phyloP scores from a whole-genome alignment of 1,140 invertebrate species.

The Macrobrachium rosenbergii region DNA sequence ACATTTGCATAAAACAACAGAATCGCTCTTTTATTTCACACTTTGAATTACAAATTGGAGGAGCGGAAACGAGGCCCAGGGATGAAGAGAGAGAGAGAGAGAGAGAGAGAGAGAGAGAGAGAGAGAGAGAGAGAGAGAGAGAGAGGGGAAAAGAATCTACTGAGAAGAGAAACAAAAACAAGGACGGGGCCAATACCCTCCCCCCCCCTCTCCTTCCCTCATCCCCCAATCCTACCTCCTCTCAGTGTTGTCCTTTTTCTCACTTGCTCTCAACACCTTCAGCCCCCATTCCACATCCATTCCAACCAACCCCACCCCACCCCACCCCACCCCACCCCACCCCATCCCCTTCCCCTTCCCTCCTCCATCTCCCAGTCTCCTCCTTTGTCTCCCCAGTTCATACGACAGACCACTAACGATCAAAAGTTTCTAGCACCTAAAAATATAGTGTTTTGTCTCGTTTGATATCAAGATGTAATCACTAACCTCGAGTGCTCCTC shows the following conservation, averaged over 20 bases:
- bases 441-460: too few relatives aligned
- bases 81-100: background rate
- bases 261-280: background rate
- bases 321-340: background rate
- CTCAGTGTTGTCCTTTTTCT: background rate
- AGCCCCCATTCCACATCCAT: background rate
- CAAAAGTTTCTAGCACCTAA: too few relatives aligned
- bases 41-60: constrained; percentile 51
- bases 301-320: background rate
- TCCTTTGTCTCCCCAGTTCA: too few relatives aligned
- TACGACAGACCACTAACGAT: too few relatives aligned
- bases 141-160: too few relatives aligned
- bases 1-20: constrained; percentile 57
- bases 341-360: background rate
- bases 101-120: too few relatives aligned
- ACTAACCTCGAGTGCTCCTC: too few relatives aligned
- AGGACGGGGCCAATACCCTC: background rate
- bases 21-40: constrained; percentile 49
- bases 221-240: background rate
- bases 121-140: too few relatives aligned
- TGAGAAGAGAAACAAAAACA: constrained; percentile 4
- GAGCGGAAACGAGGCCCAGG: constrained; percentile 20
- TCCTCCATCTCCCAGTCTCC: constrained; percentile 13
- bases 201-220: background rate
- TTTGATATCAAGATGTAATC: too few relatives aligned